phyloP scores from a whole-genome alignment of 2,113 vertebrate species.

The Ovis aries region ARS-UI_Ramb_v3.0 NC_056080.1:24348501-24349000 shows the following conservation, averaged over 20 bases:
- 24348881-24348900: not conserved
- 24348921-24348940: not conserved
- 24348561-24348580: not conserved
- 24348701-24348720: not conserved
- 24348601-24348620: not conserved
- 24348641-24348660: not conserved
- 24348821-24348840: not conserved
- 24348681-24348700: not conserved
- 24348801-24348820: not conserved
- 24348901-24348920: not conserved
- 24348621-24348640: not conserved
- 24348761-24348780: not conserved
- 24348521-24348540: not conserved
- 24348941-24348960: not conserved
- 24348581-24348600: not conserved
- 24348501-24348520: not conserved
- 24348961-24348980: not conserved
- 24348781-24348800: not conserved
- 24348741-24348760: not conserved
- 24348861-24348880: not conserved
- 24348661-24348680: not conserved
- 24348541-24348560: not conserved
- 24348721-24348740: not conserved
- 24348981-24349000: not conserved
- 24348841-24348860: not conserved